These are phyloP conservation scores for Dipodomys spectabilis DNA, from an alignment of 2,113 vertebrate genomes.

Conservation along the genomic window DNA sequence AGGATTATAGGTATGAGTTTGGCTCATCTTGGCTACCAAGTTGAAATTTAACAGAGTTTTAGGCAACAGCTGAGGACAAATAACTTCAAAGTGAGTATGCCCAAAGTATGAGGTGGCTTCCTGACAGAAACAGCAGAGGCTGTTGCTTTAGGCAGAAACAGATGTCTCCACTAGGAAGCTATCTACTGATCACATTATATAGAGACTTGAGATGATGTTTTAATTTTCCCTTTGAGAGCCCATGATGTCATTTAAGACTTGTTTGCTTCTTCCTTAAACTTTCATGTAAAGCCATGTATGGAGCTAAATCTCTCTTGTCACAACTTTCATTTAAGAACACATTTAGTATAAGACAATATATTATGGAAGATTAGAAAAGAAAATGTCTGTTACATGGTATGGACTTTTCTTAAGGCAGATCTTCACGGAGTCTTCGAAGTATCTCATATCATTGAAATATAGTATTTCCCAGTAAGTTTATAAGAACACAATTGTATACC, in stretches of 20 bases:
- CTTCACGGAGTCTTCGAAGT: background rate
- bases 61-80: slow-evolving; percentile 59
- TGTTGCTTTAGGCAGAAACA: slow-evolving; percentile 56
- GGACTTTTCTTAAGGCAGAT: background rate
- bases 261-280: slow-evolving; percentile 58
- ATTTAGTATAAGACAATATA: background rate
- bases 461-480: background rate
- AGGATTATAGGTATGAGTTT: no score
- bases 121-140: slow-evolving; percentile 33
- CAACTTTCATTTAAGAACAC: slow-evolving; percentile 16
- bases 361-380: background rate
- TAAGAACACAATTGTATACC: background rate
- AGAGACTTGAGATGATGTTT: slow-evolving; percentile 69
- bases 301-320: slow-evolving; percentile 9
- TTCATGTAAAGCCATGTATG: slow-evolving; percentile 8
- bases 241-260: slow-evolving; percentile 46
- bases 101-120: slow-evolving; percentile 41
- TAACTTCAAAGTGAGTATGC: background rate
- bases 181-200: slow-evolving; percentile 74
- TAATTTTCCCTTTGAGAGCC: slow-evolving; percentile 66
- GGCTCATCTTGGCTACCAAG: background rate
- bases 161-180: slow-evolving; percentile 67
- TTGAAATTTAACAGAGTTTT: slow-evolving; percentile 54
- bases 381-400: background rate
- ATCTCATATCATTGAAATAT: background rate